Percentiles rank a stretch among this genome's conserved stretches.
Conservation (phyloP, 92 coral and sea anemone genomes). For the Palythoa grandis region DNA sequence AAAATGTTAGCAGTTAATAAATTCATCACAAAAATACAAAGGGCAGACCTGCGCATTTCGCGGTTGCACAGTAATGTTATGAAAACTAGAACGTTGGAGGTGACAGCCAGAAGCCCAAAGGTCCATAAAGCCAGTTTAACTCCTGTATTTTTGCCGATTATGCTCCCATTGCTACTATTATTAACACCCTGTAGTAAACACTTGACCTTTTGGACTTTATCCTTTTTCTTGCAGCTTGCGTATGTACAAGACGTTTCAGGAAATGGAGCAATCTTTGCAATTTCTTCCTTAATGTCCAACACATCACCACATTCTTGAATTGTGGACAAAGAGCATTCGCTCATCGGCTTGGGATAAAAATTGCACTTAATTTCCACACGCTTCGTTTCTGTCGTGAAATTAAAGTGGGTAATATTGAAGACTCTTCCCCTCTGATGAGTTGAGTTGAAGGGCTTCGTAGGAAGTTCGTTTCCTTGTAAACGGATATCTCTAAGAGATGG, state of each 20-base stretch:
- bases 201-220: slow-evolving; percentile 50
- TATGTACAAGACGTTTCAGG: slow-evolving; percentile 66
- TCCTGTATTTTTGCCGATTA: slow-evolving; percentile 83
- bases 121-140: slow-evolving; percentile 90
- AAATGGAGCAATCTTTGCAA: slow-evolving; percentile 59
- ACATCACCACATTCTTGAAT: slow-evolving; percentile 66
- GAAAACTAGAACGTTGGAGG: slow-evolving; percentile 77
- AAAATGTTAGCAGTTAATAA: slow-evolving; percentile 77
- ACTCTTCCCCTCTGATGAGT: slow-evolving; percentile 32
- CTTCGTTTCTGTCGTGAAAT: slow-evolving; percentile 46
- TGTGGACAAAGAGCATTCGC: slow-evolving; percentile 59
- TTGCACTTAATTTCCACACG: slow-evolving; percentile 76
- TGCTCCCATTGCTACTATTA: slow-evolving; percentile 67
- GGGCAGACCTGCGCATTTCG: slow-evolving; percentile 76
- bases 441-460: slow-evolving; percentile 61
- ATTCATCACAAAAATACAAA: slow-evolving; percentile 87
- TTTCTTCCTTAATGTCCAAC: slow-evolving; percentile 65
- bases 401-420: slow-evolving; percentile 21
- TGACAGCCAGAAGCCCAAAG: slow-evolving; percentile 84
- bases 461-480: slow-evolving; percentile 58
- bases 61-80: slow-evolving; percentile 76
- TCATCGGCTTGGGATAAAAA: slow-evolving; percentile 70
- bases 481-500: slow-evolving; percentile 59
- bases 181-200: slow-evolving; percentile 51
- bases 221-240: slow-evolving; percentile 74